Evolutionary conservation across 2,888 invertebrate genomes (phyloP), one percentile per base, ranked within the genome.

Genomic region (Dolomedes plantarius): DNA sequence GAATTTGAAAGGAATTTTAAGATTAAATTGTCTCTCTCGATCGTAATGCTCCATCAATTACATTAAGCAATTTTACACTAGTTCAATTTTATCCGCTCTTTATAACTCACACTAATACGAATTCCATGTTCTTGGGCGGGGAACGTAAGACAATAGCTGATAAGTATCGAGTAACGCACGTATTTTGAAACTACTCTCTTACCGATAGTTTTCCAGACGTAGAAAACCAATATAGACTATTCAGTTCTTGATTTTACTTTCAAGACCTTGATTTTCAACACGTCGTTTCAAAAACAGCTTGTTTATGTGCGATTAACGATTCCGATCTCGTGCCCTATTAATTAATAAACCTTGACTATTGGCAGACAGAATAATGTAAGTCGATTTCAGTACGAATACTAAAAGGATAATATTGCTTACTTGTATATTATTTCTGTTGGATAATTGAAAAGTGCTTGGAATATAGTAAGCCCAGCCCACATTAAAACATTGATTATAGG

Each of bases 341-440:
- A 72, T 80, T 72, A 80, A 64, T 41, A n/a, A 72, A 27, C 79
- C 79, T 80, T 80, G 79, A 67, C 72, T 56, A 56, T 56, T 56
- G 56, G 56, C 56, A 56, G 56, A 1, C 5, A 36, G 9, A 36
- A 36, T 36, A 36, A 36, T 36, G 6, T 36, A 23, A 23, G 23
- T 46, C 16, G 16, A 23, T 23, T 56, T 13, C 2, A 13, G n/a
- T 36, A 6, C 36, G 11, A 11, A 7, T 5, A 11, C 5, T 11
- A 36, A 36, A 36, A 36, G 5, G 11, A 11, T 7, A 36, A 11
- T 36, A 36, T 36, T 36, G 11, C 11, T 11, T 36, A 36, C 5
- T 11, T 36, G 11, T 7, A 11, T 36, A 36, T 36, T 36, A 11
- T 36, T 36, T 36, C 36, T 11, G 36, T 36, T 36, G 36, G 6